Evolutionary conservation across 2,888 invertebrate species (phyloP).

Genomic region (Ochlodes sylvanus): DNA sequence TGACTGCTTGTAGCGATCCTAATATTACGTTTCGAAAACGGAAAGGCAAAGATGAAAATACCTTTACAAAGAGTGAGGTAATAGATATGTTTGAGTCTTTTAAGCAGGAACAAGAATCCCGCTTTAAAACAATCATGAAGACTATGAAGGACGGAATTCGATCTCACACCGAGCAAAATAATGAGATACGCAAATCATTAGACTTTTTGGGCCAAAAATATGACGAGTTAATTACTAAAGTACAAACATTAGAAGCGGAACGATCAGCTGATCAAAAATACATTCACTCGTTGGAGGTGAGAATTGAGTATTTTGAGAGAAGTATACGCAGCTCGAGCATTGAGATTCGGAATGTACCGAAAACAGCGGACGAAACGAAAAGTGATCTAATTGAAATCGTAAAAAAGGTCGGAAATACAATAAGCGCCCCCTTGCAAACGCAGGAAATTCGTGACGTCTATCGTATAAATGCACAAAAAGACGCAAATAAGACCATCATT

Average conservation of each 20-base stretch:
- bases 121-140: slow-evolving; percentile 16
- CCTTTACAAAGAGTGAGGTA: slow-evolving; percentile 12
- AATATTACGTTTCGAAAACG: slow-evolving; percentile 18
- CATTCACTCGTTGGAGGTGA: slow-evolving; percentile 14
- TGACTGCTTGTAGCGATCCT: background rate
- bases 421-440: slow-evolving; percentile 14
- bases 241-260: slow-evolving; percentile 17
- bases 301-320: slow-evolving; percentile 18
- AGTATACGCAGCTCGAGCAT: slow-evolving; percentile 17
- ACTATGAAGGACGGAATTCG: slow-evolving; percentile 19
- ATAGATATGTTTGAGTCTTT: slow-evolving; percentile 25
- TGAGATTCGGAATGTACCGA: slow-evolving; percentile 25
- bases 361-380: slow-evolving; percentile 15
- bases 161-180: slow-evolving; percentile 23
- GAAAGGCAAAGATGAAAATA: slow-evolving; percentile 8
- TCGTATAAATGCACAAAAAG: slow-evolving; percentile 31
- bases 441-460: slow-evolving; percentile 30
- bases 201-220: slow-evolving; percentile 28
- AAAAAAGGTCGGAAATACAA: slow-evolving; percentile 13
- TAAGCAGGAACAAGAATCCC: slow-evolving; percentile 19
- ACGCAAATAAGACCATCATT: slow-evolving; percentile 24
- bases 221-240: slow-evolving; percentile 25
- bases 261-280: slow-evolving; percentile 19
- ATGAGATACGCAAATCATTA: slow-evolving; percentile 13
- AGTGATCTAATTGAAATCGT: slow-evolving; percentile 11